These are phyloP conservation scores for Drosophila sordidula DNA, from an alignment of 2,888 invertebrate species.

Conservation along the genomic window DNA sequence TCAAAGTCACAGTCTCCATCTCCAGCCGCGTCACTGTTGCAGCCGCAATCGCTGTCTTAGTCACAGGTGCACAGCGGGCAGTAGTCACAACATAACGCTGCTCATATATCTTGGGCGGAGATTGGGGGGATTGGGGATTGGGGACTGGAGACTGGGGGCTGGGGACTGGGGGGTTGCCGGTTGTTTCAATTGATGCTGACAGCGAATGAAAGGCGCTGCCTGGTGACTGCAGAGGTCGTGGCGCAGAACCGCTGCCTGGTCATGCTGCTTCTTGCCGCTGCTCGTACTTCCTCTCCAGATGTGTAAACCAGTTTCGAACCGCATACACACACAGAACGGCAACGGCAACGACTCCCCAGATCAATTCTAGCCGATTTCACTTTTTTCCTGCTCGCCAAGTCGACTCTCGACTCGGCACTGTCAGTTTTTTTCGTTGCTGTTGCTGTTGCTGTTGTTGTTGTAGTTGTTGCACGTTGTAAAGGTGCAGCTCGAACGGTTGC, in stretches of 20 bases:
- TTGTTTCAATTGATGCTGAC: conserved; percentile 79
- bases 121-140: background rate
- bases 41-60: conserved; percentile 10
- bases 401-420: conserved; percentile 55
- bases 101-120: conserved; percentile 64
- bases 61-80: conserved; percentile 81
- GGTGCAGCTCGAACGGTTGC: conserved; percentile 78
- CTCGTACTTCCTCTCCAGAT: conserved; percentile 63
- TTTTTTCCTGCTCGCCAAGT: conserved; percentile 61
- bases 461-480: conserved; percentile 42
- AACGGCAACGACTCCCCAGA: conserved; percentile 73
- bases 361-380: conserved; percentile 81
- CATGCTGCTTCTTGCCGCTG: conserved; percentile 31
- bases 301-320: conserved; percentile 63
- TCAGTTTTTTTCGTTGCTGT: conserved; percentile 39
- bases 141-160: too few relatives aligned
- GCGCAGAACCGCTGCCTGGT: conserved; percentile 38
- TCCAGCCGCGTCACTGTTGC: conserved; percentile 2
- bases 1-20: conserved; percentile 31
- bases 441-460: conserved; percentile 24
- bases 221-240: conserved; percentile 49
- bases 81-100: conserved; percentile 73
- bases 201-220: conserved; percentile 75
- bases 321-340: conserved; percentile 27
- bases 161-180: conserved; percentile 33